phyloP scores from a whole-genome alignment of 2,797 vertebrate species.

The Melanotaenia maccullochi region DNA sequence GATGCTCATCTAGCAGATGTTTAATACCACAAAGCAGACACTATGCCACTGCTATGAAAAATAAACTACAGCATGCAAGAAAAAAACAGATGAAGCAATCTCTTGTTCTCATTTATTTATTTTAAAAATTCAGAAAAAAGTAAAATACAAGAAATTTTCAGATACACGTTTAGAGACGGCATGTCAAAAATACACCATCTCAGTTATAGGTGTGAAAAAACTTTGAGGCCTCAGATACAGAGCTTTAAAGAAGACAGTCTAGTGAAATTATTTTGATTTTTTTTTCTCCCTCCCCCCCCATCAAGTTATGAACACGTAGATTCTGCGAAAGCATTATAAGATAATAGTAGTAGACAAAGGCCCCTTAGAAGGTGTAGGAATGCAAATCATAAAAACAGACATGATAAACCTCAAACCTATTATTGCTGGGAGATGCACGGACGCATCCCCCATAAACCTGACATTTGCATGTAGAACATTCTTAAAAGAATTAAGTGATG shows the following conservation, averaged over 20 bases:
- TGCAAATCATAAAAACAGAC: constrained; percentile 82
- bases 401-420: constrained; percentile 81
- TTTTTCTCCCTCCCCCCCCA: constrained; percentile 43
- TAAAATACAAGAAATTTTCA: constrained; percentile 84
- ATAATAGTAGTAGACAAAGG: constrained; percentile 73
- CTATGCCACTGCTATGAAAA: neutral
- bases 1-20: neutral
- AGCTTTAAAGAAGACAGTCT: constrained; percentile 78
- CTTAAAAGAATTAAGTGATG: constrained; percentile 64
- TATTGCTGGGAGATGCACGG: constrained; percentile 82
- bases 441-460: constrained; percentile 79
- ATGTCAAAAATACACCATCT: constrained; percentile 85
- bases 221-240: constrained; percentile 90
- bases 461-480: constrained; percentile 78
- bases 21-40: neutral
- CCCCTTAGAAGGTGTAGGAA: constrained; percentile 82
- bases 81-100: constrained; percentile 32
- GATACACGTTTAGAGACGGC: constrained; percentile 86
- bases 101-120: constrained; percentile 74
- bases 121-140: constrained; percentile 84
- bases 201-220: constrained; percentile 86
- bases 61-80: neutral
- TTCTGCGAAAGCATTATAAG: constrained; percentile 68
- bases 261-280: constrained; percentile 65
- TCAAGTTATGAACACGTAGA: constrained; percentile 77